phyloP scores from a whole-genome alignment of 1,140 invertebrate species.

The Microplitis demolitor region DNA sequence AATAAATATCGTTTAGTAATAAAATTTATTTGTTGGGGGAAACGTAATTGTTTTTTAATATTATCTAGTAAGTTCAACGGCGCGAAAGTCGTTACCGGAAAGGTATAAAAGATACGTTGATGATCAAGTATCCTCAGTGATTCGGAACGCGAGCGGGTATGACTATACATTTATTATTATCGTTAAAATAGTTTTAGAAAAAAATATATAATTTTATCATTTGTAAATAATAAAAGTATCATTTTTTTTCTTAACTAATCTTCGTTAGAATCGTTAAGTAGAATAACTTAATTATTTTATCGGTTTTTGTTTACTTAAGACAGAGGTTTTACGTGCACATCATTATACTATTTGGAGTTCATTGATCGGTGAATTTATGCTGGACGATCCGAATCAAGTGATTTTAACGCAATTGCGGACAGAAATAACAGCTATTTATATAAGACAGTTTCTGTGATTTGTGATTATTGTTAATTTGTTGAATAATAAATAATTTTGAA shows the following conservation, averaged over 20 bases:
- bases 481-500: background rate
- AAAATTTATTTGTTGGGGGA: background rate
- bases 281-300: conserved; percentile 2
- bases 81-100: conserved; percentile 7
- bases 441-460: background rate
- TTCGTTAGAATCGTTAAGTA: background rate
- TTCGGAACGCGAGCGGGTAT: conserved; percentile 18
- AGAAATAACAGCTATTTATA: too few relatives aligned
- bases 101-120: conserved; percentile 49
- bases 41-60: background rate
- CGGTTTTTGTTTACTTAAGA: too few relatives aligned
- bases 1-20: too few relatives aligned
- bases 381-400: background rate
- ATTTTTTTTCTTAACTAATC: too few relatives aligned
- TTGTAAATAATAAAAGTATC: too few relatives aligned
- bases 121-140: conserved; percentile 40
- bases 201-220: too few relatives aligned
- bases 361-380: too few relatives aligned
- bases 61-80: background rate
- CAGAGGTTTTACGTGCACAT: background rate
- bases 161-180: too few relatives aligned
- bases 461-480: background rate
- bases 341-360: too few relatives aligned
- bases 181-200: too few relatives aligned
- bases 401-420: background rate